These are phyloP conservation scores for Gambusia yucatana DNA, from an alignment of 2,797 vertebrate species.

Conservation along the genomic window DNA sequence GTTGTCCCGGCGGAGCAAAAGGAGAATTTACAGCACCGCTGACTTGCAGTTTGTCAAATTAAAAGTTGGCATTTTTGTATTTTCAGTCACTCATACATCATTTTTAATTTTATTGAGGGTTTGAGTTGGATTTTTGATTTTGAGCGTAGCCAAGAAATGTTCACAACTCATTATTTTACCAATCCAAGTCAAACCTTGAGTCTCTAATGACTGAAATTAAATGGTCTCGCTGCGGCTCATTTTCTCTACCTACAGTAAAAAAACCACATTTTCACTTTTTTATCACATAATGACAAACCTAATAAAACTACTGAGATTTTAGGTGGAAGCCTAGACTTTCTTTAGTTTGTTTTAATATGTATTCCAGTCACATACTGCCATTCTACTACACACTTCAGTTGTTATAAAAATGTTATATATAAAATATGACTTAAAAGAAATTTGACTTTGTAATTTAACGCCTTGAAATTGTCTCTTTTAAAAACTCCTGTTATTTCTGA, in stretches of 20 bases:
- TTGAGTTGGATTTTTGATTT: neutral
- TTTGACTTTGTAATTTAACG: too few species aligned
- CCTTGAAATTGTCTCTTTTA: too few species aligned
- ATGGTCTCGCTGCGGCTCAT: neutral
- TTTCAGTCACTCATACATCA: neutral
- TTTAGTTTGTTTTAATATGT: neutral
- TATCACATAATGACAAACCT: neutral
- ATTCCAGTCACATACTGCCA: neutral
- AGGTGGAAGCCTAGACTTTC: neutral
- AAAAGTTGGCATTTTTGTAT: neutral
- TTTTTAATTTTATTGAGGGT: neutral
- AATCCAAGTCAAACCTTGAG: neutral
- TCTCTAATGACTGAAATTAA: neutral
- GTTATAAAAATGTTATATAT: too few species aligned
- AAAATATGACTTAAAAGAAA: too few species aligned
- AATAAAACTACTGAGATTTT: neutral
- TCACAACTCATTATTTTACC: neutral
- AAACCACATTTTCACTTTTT: neutral
- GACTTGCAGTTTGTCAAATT: neutral
- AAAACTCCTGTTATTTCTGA: too few species aligned
- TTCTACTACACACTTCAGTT: too few species aligned
- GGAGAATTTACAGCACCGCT: neutral
- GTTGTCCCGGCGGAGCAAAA: slow-evolving; percentile 9
- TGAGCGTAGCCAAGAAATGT: neutral
- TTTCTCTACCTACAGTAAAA: neutral